A percentile compares a stretch with the other conserved stretches of the same genome.
phyloP scores from a whole-genome alignment of 2,797 vertebrate genomes.

The Fundulus diaphanus region DNA sequence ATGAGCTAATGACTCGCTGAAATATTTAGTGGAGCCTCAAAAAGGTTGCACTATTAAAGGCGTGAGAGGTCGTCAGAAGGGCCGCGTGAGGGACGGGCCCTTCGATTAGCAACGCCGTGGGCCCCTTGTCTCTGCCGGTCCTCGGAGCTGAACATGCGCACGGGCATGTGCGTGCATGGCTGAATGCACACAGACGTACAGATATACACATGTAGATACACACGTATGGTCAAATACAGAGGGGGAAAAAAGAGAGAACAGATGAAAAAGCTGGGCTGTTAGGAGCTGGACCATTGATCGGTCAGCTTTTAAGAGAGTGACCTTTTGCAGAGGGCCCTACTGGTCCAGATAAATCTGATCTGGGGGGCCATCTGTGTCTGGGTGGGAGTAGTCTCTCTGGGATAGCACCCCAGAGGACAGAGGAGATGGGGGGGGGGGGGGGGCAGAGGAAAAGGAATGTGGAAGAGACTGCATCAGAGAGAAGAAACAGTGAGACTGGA shows the following conservation, averaged over 20 bases:
- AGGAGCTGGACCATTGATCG: conserved; percentile 86
- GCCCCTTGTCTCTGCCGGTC: conserved; percentile 54
- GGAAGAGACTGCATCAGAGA: conserved; percentile 12
- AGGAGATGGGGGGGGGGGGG: conserved; percentile 26
- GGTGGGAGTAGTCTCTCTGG: conserved; percentile 63
- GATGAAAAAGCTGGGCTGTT: conserved; percentile 68
- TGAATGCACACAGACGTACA: conserved; percentile 54
- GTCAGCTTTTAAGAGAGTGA: conserved; percentile 92
- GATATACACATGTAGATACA: conserved; percentile 49
- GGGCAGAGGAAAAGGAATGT: conserved; percentile 15
- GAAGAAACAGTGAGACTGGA: conserved; percentile 29
- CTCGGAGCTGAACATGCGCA: conserved; percentile 37
- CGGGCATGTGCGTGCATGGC: conserved; percentile 47
- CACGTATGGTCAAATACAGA: conserved; percentile 51
- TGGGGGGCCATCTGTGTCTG: conserved; percentile 87
- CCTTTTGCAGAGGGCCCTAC: conserved; percentile 88
- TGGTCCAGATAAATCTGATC: conserved; percentile 93
- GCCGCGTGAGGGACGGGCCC: conserved; percentile 69
- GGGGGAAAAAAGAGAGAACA: conserved; percentile 16
- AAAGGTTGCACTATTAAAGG: conserved; percentile 73
- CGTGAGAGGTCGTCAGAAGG: conserved; percentile 75
- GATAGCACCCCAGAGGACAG: conserved; percentile 77
- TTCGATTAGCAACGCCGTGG: conserved; percentile 78
- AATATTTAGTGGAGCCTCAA: conserved; percentile 84
- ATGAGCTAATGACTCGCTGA: conserved; percentile 86